Percentiles rank a stretch among this genome's conserved stretches.
Conservation (phyloP, 2,888 invertebrate species). For the Drosophila histrio region DNA sequence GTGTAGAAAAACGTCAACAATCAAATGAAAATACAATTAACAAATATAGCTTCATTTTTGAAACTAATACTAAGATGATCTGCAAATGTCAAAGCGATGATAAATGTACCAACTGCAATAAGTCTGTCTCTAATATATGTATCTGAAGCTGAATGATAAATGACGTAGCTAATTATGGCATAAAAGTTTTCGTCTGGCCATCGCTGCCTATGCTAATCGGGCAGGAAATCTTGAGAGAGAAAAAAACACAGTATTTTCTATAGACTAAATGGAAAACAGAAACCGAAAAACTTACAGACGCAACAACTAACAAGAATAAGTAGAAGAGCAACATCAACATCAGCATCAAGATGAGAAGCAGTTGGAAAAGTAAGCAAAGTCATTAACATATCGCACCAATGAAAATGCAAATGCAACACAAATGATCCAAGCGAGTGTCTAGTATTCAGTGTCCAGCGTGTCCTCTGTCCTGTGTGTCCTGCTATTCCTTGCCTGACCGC, state of each 20-base stretch:
- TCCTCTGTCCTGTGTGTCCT: conserved; percentile 10
- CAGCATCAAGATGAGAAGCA: conserved; percentile 48
- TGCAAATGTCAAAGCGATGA: background rate
- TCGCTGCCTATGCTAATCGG: conserved; percentile 51
- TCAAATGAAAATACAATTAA: background rate
- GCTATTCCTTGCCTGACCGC: conserved; percentile 50
- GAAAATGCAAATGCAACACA: conserved; percentile 77
- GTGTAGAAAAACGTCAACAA: too few relatives aligned
- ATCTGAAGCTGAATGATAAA: conserved; percentile 55
- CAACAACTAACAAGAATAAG: conserved; percentile 26
- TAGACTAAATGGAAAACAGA: conserved; percentile 12
- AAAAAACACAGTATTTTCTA: background rate
- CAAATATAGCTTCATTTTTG: background rate
- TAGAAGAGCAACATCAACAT: background rate
- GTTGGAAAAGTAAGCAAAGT: conserved; percentile 69
- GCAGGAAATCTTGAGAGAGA: conserved; percentile 33
- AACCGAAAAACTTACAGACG: conserved; percentile 7
- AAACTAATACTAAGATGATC: background rate
- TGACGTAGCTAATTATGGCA: conserved; percentile 57
- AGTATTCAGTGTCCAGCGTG: conserved; percentile 9
- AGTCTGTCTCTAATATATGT: conserved; percentile 9
- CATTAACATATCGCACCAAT: conserved; percentile 78
- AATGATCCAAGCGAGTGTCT: conserved; percentile 49
- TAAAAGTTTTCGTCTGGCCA: conserved; percentile 37
- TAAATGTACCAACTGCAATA: background rate